Evolutionary conservation across 35 echinoderm and acorn worm genomes (phyloP), one percentile per base, ranked within the genome.

Genomic region (Apostichopus parvimensis): DNA sequence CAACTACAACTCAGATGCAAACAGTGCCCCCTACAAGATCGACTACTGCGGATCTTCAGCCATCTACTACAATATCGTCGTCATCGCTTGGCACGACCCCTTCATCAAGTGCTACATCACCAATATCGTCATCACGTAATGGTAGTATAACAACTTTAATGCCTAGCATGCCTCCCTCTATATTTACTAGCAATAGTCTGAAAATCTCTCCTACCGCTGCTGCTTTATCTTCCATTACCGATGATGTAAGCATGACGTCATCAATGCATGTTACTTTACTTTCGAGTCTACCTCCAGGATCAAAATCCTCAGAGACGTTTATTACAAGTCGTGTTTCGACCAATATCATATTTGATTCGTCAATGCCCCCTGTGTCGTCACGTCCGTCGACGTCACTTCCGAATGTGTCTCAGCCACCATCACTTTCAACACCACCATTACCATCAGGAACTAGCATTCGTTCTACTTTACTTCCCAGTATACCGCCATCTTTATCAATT

Each of bases 181-280:
- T 9, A 68, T 68, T 68, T 11, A 68, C 11, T 68, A 68, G 64
- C 64, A 9, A 68, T 68, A 68, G 64, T 68, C 9, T 68, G 18
- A 68, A 68, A 68, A 9, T 18, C 11, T 4, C 18, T 11, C 64
- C 64, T 11, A 80, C 79, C 79, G 79, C 79, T 80, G 24, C 79
- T 34, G 11, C 18, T 14, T 18, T 18, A 68, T 68, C 6, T 45
- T 45, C 34, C 18, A 80, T 13, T 23, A 34, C 25, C 8, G 25
- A 80, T 80, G 79, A 80, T 28, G 20, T 80, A 80, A 80, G 79
- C 21, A 80, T 80, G 79, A 80, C 79, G 13, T 80, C 79, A 80
- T 80, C 79, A 11, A 15, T 80, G 79, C 79, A 26, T 45, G 53
- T 80, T 68, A 18, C 64, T 45, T 45, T 45, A 45, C 34, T 45